These are phyloP conservation scores for Pammene fasciana DNA, from an alignment of 2,888 invertebrate genomes.

Conservation along the genomic window DNA sequence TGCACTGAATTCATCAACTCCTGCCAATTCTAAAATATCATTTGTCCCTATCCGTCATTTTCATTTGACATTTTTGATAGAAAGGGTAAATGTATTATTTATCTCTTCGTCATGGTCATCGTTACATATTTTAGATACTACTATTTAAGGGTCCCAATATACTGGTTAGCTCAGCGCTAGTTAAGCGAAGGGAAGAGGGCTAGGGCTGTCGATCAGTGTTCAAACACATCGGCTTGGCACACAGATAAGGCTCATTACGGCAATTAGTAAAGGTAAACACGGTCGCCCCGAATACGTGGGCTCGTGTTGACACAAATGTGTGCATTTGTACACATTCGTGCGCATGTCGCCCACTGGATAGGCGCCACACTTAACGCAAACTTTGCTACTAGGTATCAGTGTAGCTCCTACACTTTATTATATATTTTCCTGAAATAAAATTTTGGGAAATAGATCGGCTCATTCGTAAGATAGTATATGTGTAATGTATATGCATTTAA, in stretches of 20 bases:
- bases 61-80: too few relatives aligned
- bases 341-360: conserved; percentile 15
- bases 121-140: too few relatives aligned
- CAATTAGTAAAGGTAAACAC: conserved; percentile 77
- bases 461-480: too few relatives aligned
- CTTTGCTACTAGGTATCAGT: conserved; percentile 9
- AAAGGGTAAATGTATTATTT: too few relatives aligned
- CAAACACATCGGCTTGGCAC: conserved; percentile 69
- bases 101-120: too few relatives aligned
- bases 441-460: too few relatives aligned
- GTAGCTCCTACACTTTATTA: neutral
- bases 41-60: too few relatives aligned
- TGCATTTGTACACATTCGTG: conserved; percentile 24
- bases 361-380: conserved; percentile 19
- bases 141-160: neutral
- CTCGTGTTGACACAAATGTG: conserved; percentile 54
- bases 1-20: too few relatives aligned
- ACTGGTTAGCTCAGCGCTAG: neutral
- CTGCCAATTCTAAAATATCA: too few relatives aligned
- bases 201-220: conserved; percentile 61
- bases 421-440: too few relatives aligned
- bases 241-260: conserved; percentile 77
- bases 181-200: conserved; percentile 46
- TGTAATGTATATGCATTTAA: too few relatives aligned
- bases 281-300: conserved; percentile 63